Percentiles rank a stretch among this genome's conserved stretches.
Evolutionary conservation across 2,888 invertebrate species (phyloP).

Genomic region (Phortica okadai): DNA sequence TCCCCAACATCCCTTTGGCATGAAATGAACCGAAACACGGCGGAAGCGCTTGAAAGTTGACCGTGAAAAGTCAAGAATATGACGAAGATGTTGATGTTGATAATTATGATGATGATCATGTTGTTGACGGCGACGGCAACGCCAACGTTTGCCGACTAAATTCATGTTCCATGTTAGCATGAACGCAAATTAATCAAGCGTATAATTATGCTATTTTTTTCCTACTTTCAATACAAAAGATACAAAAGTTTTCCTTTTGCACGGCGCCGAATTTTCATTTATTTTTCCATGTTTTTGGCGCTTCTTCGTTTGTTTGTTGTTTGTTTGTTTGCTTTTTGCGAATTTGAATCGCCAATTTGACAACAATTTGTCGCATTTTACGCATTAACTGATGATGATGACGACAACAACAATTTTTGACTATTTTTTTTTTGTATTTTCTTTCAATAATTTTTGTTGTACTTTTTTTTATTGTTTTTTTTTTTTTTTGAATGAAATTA

Average conservation of each 20-base stretch:
- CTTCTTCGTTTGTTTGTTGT: background rate
- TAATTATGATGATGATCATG: too few species aligned
- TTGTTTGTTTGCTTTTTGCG: background rate
- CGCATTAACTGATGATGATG: conserved; percentile 15
- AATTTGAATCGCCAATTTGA: conserved; percentile 60
- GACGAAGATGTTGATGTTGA: background rate
- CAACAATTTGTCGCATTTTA: conserved; percentile 62
- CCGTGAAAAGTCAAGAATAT: conserved; percentile 7
- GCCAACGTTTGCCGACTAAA: conserved; percentile 44
- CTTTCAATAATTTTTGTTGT: conserved; percentile 1
- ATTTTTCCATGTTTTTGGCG: background rate
- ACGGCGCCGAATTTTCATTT: background rate
- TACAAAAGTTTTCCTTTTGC: conserved; percentile 32
- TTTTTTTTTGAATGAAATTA: conserved; percentile 27
- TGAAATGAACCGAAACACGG: background rate
- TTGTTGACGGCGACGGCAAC: background rate
- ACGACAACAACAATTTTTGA: conserved; percentile 27
- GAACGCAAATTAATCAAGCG: conserved; percentile 66
- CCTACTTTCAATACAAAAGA: conserved; percentile 10
- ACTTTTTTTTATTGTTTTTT: background rate
- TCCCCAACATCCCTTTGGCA: too few species aligned
- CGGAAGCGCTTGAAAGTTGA: conserved; percentile 8
- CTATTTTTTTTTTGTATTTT: conserved; percentile 10
- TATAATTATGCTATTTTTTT: conserved; percentile 46
- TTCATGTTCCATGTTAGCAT: conserved; percentile 36